Percentiles rank a stretch among this genome's conserved stretches.
phyloP scores from a whole-genome alignment of 1,140 invertebrate genomes.

The Neodiprion virginianus region DNA sequence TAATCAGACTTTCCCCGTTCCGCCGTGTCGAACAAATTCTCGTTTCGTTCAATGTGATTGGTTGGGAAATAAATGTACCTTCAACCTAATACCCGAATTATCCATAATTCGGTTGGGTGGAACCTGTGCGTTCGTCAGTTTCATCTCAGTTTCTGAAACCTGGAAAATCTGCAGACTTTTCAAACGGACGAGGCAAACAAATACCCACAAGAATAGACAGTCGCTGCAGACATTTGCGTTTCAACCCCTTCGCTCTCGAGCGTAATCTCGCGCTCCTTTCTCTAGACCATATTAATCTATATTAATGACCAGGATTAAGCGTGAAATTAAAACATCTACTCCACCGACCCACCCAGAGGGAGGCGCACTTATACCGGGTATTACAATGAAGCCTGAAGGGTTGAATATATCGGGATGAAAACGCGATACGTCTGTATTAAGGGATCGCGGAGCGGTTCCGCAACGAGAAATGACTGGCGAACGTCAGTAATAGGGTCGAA shows the following conservation, averaged over 20 bases:
- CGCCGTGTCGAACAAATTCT: neutral
- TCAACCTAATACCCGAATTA: too few species aligned
- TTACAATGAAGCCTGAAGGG: constrained; percentile 35
- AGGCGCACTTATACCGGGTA: constrained; percentile 13
- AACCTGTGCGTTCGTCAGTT: too few species aligned
- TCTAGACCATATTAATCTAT: constrained; percentile 45
- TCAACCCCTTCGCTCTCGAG: constrained; percentile 3
- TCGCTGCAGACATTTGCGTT: neutral
- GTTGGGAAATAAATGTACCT: neutral
- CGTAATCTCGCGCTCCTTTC: neutral
- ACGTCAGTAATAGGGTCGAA: neutral
- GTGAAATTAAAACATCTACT: constrained; percentile 51
- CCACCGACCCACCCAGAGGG: constrained; percentile 29
- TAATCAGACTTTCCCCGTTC: neutral
- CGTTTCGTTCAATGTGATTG: neutral
- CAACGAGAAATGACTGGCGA: neutral
- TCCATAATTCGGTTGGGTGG: too few species aligned
- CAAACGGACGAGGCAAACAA: too few species aligned
- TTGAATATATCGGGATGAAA: constrained; percentile 41
- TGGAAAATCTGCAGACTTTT: too few species aligned
- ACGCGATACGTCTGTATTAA: constrained; percentile 30
- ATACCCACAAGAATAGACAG: too few species aligned
- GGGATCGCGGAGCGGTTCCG: neutral
- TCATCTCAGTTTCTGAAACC: too few species aligned
- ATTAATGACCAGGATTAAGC: constrained; percentile 57